Evolutionary conservation across 2,113 vertebrate species (phyloP), one percentile per base, ranked within the genome.

Genomic region (Miniopterus natalensis): DNA sequence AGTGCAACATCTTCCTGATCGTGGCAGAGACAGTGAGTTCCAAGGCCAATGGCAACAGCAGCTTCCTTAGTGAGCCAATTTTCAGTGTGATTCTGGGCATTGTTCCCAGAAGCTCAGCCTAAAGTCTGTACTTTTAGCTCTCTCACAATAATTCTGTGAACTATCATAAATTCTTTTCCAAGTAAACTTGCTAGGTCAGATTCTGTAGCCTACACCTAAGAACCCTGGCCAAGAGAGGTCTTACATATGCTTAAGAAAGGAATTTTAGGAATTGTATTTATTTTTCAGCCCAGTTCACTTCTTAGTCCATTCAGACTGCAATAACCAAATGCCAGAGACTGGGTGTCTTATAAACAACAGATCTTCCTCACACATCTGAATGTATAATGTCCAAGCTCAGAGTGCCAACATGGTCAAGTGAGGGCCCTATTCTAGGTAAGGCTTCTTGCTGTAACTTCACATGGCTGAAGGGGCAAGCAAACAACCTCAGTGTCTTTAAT

Each of bases 61-160:
- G 63, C 51, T 96, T 96, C 61, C 79, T 95, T 70, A 84, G 73
- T 2, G 7, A 96, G 95, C 97, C 97, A 97, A 88, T 83, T 97
- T 97, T 97, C 93, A 94, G 47, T 96, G 84, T 94, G 94, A 68
- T 95, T 97, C 96, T 45, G 93, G 97, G 97, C 97, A 91, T 40
- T 74, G 61, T 90, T 97, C 97, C 97, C 95, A 96, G 97, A 96
- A 97, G 91, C 88, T 95, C 96, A 96, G 95, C 81, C 95, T 94
- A 79, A 78, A 95, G 91, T 95, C 96, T 97, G 92, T 96, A 96
- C 96, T 96, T 96, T 94, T 75, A 96, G 90, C 96, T 96, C 91
- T 97, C 95, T 73, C 96, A 96, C 96, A 96, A 88, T 92, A 97
- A 96, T 90, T 95, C 91, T 97, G 96, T 75, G 95, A 97, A 92